Base-by-base conservation (phyloP, 2,888 invertebrate genomes). In the Drosophila cracens region DNA sequence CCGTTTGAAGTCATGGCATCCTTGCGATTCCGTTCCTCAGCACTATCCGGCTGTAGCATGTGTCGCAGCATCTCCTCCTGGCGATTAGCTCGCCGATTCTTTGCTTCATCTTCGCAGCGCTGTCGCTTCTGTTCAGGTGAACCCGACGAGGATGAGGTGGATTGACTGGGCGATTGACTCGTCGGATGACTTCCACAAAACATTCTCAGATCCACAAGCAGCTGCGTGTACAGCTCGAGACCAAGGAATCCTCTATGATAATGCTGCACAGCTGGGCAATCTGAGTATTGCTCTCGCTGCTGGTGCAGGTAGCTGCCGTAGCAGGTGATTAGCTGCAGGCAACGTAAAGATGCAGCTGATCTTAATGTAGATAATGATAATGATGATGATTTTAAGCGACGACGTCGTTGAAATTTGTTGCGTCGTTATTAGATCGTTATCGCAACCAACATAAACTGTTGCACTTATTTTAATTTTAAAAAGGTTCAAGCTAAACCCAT, bases 11-110 rank as follows among this genome's bases (percentile, higher is more conserved):
- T 46, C 46, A 16, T 25, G 25, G 92, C 92, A 91, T 93, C 93
- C 64, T 93, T 93, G 65, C 93, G 92, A 79, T 91, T 92, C 2
- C 86, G 77, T 59, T 93, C 92, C 33, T 93, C 92, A 3, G 86
- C 74, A 25, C 83, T 89, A 57, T 93, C 93, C 1, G 91, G 91
- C 33, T 91, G 70, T 1, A 93, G 69, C 93, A 93, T 93, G 33
- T 92, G 91, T 0, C 92, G 82, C 8, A 92, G 81, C 81, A 92
- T 92, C 63, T 93, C 93, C 64, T 92, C 92, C 63, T 91, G 90
- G 0, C 92, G 87, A 70, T 91, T 90, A 0, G 88, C 85, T 46
- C 90, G 91, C 33, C 90, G 89, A 29, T 78, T 88, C 4, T 90
- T 82, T 5, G 76, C 81, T 5, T 74, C 80, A 6, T 79, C 82